These are phyloP conservation scores for Centruroides sculpturatus DNA, from an alignment of 1,140 invertebrate species.

Conservation along the genomic window DNA sequence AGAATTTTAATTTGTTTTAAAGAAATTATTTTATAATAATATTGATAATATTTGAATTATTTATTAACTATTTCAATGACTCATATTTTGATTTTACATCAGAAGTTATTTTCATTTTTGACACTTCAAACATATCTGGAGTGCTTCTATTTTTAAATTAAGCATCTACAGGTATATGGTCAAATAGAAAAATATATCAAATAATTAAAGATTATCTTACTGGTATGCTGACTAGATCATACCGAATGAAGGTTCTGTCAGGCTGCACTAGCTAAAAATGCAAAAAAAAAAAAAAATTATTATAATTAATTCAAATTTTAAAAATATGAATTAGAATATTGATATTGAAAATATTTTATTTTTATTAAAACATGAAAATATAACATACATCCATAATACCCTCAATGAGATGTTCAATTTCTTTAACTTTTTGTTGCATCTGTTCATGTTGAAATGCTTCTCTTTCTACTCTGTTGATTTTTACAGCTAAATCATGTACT, in stretches of 20 bases:
- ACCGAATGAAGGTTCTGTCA: slow-evolving; percentile 52
- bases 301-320: not conserved
- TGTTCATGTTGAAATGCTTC: slow-evolving; percentile 57
- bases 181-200: no score
- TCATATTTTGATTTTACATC: no score
- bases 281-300: not conserved
- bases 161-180: no score
- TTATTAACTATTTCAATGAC: no score
- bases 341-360: not conserved
- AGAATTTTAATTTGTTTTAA: no score
- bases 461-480: slow-evolving; percentile 74
- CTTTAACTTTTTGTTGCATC: slow-evolving; percentile 25
- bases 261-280: slow-evolving; percentile 30
- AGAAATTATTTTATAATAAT: no score
- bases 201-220: slow-evolving; percentile 26
- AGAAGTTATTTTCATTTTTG: no score
- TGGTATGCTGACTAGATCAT: slow-evolving; percentile 67
- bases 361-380: no score
- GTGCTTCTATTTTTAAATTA: no score
- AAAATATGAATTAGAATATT: no score
- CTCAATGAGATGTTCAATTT: slow-evolving; percentile 22
- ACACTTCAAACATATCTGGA: no score
- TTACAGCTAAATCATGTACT: slow-evolving; percentile 78
- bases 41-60: no score
- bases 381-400: slow-evolving; percentile 20